phyloP scores from a whole-genome alignment of 2,113 vertebrate genomes.

The Mobula hypostoma region DNA sequence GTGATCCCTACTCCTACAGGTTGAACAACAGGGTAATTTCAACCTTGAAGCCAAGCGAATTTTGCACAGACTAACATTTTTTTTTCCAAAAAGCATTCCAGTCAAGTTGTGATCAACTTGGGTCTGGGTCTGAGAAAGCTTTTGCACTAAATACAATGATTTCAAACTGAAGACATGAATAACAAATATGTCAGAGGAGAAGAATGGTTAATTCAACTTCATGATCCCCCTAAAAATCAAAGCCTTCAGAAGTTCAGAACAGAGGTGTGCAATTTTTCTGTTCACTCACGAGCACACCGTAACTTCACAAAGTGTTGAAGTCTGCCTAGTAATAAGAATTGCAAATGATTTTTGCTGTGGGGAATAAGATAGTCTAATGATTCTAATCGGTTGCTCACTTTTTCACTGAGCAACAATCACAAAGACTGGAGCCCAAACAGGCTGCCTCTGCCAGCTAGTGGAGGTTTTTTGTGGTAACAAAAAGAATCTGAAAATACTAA shows the following conservation, averaged over 20 bases:
- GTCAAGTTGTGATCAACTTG: neutral
- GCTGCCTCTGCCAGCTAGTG: constrained; percentile 15
- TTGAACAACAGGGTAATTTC: too few relatives aligned
- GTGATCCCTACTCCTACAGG: too few relatives aligned
- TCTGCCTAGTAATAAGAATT: neutral
- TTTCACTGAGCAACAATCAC: neutral
- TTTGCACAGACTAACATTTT: too few relatives aligned
- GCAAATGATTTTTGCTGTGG: neutral
- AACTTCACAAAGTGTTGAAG: neutral
- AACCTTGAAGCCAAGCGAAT: too few relatives aligned
- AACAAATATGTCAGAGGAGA: neutral
- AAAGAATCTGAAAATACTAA: neutral
- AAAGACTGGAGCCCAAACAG: neutral
- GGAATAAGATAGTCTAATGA: neutral
- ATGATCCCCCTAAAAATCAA: too few relatives aligned
- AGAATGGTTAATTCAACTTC: neutral
- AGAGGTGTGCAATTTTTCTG: neutral
- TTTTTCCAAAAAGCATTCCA: neutral
- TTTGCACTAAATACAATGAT: neutral
- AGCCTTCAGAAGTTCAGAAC: neutral
- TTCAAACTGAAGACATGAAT: neutral
- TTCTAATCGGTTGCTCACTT: neutral
- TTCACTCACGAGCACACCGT: neutral
- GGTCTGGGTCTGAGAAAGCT: neutral
- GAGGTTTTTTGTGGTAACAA: neutral